Conservation (phyloP, 1,140 invertebrate genomes). For the Tetragnatha versicolor region DNA sequence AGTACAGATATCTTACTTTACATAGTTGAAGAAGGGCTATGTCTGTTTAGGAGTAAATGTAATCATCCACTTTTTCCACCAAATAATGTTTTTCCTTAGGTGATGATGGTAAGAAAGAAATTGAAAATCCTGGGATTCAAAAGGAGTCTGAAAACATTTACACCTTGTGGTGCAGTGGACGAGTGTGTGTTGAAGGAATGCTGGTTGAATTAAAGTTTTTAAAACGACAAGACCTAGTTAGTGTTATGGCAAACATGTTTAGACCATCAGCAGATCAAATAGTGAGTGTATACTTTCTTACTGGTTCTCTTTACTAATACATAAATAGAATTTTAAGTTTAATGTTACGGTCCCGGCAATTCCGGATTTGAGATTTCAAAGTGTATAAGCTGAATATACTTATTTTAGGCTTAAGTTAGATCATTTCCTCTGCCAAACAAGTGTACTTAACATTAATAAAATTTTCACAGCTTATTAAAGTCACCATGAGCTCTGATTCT, state of each 20-base stretch:
- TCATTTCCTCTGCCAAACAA: too few species aligned
- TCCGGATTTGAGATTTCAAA: too few species aligned
- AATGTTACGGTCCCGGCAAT: too few species aligned
- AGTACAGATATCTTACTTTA: too few species aligned
- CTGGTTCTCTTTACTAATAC: neutral
- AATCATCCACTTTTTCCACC: too few species aligned
- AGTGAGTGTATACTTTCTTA: conserved; percentile 61
- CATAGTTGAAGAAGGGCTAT: too few species aligned
- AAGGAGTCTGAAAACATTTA: conserved; percentile 96
- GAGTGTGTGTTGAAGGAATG: conserved; percentile 95
- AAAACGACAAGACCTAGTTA: conserved; percentile 95
- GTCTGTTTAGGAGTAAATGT: too few species aligned
- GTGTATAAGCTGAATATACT: too few species aligned
- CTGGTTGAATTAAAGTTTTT: conserved; percentile 92
- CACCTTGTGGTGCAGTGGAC: conserved; percentile 93
- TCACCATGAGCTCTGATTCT: conserved; percentile 87
- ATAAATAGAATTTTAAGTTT: too few species aligned
- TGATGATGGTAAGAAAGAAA: conserved; percentile 76
- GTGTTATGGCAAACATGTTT: conserved; percentile 83
- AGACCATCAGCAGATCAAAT: conserved; percentile 86
- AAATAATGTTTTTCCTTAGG: conserved; percentile 67
- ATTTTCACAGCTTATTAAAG: conserved; percentile 69
- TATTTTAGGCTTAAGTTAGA: too few species aligned
- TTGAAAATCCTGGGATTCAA: conserved; percentile 73
- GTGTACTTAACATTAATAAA: too few species aligned